Conservation (phyloP, 2,888 invertebrate genomes). For the Bhutanitis thaidina region DNA sequence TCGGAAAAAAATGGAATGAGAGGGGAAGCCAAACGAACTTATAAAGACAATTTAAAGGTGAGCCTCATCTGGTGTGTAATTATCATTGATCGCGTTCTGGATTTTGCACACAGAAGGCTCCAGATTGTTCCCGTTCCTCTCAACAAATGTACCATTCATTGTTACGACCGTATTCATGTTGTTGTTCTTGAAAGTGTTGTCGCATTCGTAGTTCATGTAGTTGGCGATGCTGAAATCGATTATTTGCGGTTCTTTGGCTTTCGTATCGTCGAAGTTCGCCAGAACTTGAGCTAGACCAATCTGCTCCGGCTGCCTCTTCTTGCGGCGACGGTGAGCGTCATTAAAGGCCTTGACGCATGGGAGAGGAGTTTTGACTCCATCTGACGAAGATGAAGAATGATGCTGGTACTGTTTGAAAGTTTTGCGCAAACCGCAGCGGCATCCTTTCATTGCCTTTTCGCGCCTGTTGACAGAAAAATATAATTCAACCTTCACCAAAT, state of each 20-base stretch:
- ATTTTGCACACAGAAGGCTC: slow-evolving; percentile 25
- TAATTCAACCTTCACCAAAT: too few relatives aligned
- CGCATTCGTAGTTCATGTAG: slow-evolving; percentile 27
- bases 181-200: slow-evolving; percentile 38
- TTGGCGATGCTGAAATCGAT: slow-evolving; percentile 33
- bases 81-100: slow-evolving; percentile 30
- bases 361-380: slow-evolving; percentile 32
- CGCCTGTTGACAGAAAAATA: slow-evolving; percentile 31
- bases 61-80: slow-evolving; percentile 39
- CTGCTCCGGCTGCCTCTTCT: slow-evolving; percentile 31
- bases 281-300: slow-evolving; percentile 32
- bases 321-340: slow-evolving; percentile 32
- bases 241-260: slow-evolving; percentile 30
- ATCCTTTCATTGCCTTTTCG: slow-evolving; percentile 47
- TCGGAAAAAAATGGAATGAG: too few relatives aligned
- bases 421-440: slow-evolving; percentile 55
- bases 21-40: not conserved
- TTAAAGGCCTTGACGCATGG: slow-evolving; percentile 17
- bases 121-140: slow-evolving; percentile 52
- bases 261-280: slow-evolving; percentile 35
- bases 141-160: slow-evolving; percentile 41
- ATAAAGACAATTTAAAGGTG: slow-evolving; percentile 41
- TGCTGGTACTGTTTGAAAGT: slow-evolving; percentile 44
- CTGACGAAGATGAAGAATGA: slow-evolving; percentile 59
- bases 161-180: slow-evolving; percentile 31